Conservation (phyloP, 2,113 vertebrate genomes). For the Eptesicus fuscus region DNA sequence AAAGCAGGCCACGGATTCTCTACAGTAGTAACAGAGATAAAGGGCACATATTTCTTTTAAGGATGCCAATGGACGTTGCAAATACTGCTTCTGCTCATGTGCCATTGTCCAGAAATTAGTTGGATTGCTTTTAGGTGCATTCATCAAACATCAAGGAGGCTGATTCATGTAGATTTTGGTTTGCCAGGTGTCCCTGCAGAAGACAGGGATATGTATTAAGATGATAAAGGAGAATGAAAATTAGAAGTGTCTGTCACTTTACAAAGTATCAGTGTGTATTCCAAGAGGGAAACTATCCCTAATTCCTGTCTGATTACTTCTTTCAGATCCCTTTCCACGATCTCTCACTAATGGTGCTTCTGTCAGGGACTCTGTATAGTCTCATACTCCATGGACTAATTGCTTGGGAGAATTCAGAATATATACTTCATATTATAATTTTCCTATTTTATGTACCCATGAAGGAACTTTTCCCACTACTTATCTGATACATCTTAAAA, state of each 20-base stretch:
- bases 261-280: not conserved
- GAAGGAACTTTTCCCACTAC: not conserved
- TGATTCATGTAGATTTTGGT: not conserved
- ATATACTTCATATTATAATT: not conserved
- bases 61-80: not conserved
- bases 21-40: not conserved
- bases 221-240: not conserved
- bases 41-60: not conserved
- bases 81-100: not conserved
- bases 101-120: not conserved
- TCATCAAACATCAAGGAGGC: not conserved
- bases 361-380: not conserved
- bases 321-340: not conserved
- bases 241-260: not conserved
- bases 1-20: not conserved
- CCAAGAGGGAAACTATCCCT: not conserved
- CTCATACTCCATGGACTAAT: not conserved
- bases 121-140: not conserved
- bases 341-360: not conserved
- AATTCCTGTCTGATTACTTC: not conserved
- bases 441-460: not conserved
- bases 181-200: not conserved
- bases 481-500: not conserved
- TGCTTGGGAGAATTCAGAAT: not conserved
- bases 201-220: not conserved